Base-by-base conservation (phyloP, 2,888 invertebrate genomes). In the Strigamia transsilvanica region DNA sequence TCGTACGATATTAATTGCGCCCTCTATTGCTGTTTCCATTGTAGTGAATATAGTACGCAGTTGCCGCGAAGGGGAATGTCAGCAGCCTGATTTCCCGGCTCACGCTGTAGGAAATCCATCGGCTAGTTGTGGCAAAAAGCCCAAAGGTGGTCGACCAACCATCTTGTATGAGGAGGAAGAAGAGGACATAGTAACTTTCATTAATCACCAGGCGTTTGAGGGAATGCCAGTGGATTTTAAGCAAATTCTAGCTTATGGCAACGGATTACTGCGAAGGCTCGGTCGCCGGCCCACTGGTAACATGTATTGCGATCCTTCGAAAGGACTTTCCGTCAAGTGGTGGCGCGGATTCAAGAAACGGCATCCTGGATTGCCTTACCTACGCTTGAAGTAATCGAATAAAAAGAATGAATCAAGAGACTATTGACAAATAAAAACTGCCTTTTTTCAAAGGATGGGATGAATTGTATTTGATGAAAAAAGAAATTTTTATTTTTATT, bases 101-200 rank as follows among this genome's bases (percentile, higher is more conserved):
- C 32, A 34, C 42, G 82, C 73, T 78, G 82, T 32, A 41, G 42
- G 34, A 42, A 46, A 81, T 81, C 81, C 81, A 51, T 73, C 81
- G 34, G 34, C 83, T 51, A 83, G 79, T 82, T 32, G 73, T 73
- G 73, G 73, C 32, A 83, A 83, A 83, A 83, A 82, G 78, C 83
- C 83, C 66, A 83, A 83, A 83, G 83, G 83, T 34, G 83, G 83
- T 66, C 83, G 83, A 18, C 83, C 83, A 38, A 83, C 83, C 66
- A 83, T 83, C 38, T 82, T 83, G 27, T 83, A 83, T 82, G 83
- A 83, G 82, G 83, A 83, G 80, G 83, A 83, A 77, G 83, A 83
- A 82, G 83, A 83, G 38, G 83, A 83, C 80, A 83, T 83, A 82
- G 83, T 83, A 41, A 82, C 83, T 80, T 82, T 80, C 82, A 82